A percentile compares a stretch with the other conserved stretches of the same genome.
Conservation (phyloP, 2,113 vertebrate species). For the Tiliqua scincoides region DNA sequence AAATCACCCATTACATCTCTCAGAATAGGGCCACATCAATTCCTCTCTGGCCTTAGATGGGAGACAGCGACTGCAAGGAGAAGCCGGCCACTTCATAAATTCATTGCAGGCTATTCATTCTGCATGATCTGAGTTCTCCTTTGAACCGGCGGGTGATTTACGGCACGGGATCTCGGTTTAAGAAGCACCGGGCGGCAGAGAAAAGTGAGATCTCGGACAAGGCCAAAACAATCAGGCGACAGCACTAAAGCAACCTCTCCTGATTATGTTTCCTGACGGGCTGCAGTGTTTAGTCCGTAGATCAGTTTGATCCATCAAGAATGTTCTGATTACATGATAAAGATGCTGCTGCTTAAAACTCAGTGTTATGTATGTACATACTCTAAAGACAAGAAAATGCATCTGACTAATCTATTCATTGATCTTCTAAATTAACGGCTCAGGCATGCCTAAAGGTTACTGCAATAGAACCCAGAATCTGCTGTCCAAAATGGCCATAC, state of each 20-base stretch:
- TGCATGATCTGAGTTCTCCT: not conserved
- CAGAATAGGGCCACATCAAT: slow-evolving; percentile 36
- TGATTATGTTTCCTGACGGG: not conserved
- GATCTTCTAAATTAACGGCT: too few species aligned
- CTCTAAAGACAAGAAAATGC: too few species aligned
- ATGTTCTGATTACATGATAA: too few species aligned
- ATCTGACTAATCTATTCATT: too few species aligned
- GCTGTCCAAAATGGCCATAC: too few species aligned
- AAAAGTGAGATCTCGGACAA: not conserved
- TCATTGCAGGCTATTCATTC: slow-evolving; percentile 7
- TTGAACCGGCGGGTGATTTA: not conserved
- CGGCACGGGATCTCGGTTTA: not conserved
- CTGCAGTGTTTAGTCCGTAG: not conserved
- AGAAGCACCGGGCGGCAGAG: not conserved
- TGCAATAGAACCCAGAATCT: too few species aligned
- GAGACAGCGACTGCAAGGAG: slow-evolving; percentile 33
- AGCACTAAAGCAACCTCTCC: not conserved
- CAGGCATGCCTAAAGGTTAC: too few species aligned
- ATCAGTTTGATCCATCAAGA: not conserved
- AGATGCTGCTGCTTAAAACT: too few species aligned
- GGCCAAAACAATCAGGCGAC: not conserved
- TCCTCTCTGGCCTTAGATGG: slow-evolving; percentile 33
- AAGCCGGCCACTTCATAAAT: slow-evolving; percentile 57
- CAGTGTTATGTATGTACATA: too few species aligned
- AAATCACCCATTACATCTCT: slow-evolving; percentile 57